Base-by-base conservation (phyloP, 2,888 invertebrate genomes). In the Amblyjoppa proteus region DNA sequence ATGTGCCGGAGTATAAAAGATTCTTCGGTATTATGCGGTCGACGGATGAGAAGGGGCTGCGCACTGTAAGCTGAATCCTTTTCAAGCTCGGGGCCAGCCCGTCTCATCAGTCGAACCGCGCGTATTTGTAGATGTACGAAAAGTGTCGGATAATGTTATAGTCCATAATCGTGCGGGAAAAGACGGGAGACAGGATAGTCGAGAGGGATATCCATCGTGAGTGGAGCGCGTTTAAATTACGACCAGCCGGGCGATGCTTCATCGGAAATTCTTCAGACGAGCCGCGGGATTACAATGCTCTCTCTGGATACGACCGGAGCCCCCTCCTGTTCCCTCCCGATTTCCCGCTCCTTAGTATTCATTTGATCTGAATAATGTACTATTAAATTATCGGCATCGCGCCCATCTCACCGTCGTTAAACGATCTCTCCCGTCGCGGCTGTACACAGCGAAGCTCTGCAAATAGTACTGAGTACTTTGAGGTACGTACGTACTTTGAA, bases 301-400 rank as follows among this genome's bases (percentile, higher is more conserved):
- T 38, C 49, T 69, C 38, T 38, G 77, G 70, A 66, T 77, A 45
- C 77, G 45, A 58, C 41, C 49, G 51, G 53, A 41, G 64, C 56
- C 45, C 68, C 20, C 61, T 61, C 49, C 56, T 61, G 16, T 28
- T 11, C 25, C n/a, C 84, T 81, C 77, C 56, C 75, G 85, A 68
- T 82, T 70, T 76, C 69, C 79, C 64, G 83, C 88, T 90, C 87
- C 89, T 91, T 90, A 89, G 89, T 89, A 90, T 91, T 92, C 90
- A 90, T 90, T 90, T 89, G 89, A 90, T 90, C 89, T 90, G 90
- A 91, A 92, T 91, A 91, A 92, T 90, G 90, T 88, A 88, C 88
- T 89, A 89, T 90, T 90, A 91, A 91, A 92, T 91, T 91, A 91
- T 90, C 88, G 89, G 89, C 87, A 87, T 87, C 71, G 88, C 81